phyloP scores from a whole-genome alignment of 2,888 invertebrate species.

The Leptinotarsa haldemani region DNA sequence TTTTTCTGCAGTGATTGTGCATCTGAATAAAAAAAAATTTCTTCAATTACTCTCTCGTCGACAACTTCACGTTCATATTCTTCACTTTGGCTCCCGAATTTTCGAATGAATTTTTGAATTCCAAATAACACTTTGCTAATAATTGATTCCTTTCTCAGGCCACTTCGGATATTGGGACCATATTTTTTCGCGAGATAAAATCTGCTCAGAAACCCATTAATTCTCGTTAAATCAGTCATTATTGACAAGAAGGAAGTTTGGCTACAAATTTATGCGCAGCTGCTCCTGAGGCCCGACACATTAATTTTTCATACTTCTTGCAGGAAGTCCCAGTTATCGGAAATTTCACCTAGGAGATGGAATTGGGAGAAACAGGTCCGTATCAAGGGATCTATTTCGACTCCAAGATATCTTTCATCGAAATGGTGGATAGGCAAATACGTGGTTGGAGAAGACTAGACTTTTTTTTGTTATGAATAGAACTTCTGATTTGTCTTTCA shows the following conservation, averaged over 20 bases:
- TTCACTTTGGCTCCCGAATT: no score
- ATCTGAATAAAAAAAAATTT: no score
- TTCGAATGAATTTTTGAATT: not conserved
- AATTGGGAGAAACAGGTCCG: not conserved
- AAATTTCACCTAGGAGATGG: not conserved
- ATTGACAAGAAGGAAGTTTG: slow-evolving; percentile 16
- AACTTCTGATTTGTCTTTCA: no score
- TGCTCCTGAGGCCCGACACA: slow-evolving; percentile 11
- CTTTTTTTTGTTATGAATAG: no score
- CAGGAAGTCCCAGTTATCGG: not conserved
- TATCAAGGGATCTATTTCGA: not conserved
- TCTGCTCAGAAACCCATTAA: not conserved
- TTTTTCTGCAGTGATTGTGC: no score
- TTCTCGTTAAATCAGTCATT: slow-evolving; percentile 11
- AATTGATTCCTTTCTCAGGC: not conserved
- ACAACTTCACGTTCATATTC: no score
- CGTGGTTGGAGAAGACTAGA: no score
- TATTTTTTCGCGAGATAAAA: not conserved
- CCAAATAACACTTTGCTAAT: not conserved
- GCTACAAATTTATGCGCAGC: slow-evolving; percentile 20
- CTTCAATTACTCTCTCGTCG: no score
- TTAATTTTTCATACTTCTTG: slow-evolving; percentile 14
- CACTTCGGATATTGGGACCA: not conserved
- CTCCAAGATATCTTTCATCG: no score
- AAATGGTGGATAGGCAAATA: no score